phyloP scores from a whole-genome alignment of 2,113 vertebrate species.

The Apaloderma vittatum region DNA sequence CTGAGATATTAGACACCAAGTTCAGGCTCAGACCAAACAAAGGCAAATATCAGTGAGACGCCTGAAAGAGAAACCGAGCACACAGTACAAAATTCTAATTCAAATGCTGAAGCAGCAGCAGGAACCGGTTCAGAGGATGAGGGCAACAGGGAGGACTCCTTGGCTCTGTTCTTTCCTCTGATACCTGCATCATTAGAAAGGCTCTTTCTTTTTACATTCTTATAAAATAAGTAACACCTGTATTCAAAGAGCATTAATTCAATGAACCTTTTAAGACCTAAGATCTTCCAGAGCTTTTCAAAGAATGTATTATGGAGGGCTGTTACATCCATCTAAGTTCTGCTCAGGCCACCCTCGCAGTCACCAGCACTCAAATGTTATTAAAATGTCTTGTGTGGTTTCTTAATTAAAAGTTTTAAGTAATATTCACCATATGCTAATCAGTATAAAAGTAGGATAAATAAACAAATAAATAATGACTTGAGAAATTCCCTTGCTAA shows the following conservation, averaged over 20 bases:
- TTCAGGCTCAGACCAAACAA: not conserved
- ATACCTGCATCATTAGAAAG: not conserved
- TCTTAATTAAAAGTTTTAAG: not conserved
- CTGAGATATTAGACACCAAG: not conserved
- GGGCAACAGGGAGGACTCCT: not conserved
- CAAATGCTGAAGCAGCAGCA: not conserved
- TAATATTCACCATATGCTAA: not conserved
- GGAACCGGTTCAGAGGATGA: not conserved
- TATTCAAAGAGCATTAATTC: not conserved
- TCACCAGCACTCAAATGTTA: not conserved
- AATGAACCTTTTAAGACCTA: not conserved
- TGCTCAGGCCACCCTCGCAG: not conserved
- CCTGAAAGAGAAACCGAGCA: not conserved
- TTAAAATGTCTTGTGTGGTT: not conserved
- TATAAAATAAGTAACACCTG: not conserved
- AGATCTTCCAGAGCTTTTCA: conserved; percentile 27
- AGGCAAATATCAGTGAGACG: not conserved
- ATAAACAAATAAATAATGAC: not conserved
- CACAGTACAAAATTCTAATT: not conserved
- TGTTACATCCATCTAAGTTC: not conserved
- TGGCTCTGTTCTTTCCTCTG: conserved; percentile 25
- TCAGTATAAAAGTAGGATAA: not conserved
- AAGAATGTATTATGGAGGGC: not conserved
- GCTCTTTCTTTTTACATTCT: not conserved
- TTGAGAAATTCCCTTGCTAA: not conserved